phyloP scores from a whole-genome alignment of 2,888 invertebrate genomes.

The Pasiphila rectangulata region DNA sequence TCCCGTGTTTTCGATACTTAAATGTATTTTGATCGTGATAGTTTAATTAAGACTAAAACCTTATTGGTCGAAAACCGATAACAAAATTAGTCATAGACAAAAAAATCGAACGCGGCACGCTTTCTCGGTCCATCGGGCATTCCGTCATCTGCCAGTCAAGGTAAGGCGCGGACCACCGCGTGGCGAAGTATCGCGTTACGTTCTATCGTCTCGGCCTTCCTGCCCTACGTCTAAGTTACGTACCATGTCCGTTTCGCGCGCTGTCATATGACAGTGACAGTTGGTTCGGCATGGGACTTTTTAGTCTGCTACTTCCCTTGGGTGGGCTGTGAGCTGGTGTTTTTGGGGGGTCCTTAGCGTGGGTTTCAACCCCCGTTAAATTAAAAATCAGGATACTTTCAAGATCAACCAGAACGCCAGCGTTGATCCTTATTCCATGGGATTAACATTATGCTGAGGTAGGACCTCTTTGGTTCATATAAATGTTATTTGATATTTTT shows the following conservation, averaged over 20 bases:
- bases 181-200: conserved; percentile 67
- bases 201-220: conserved; percentile 76
- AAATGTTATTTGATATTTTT: too few species aligned
- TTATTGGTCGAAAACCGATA: conserved; percentile 17
- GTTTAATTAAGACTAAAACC: too few species aligned
- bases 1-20: too few species aligned
- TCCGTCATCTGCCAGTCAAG: conserved; percentile 76
- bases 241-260: conserved; percentile 65
- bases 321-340: conserved; percentile 23
- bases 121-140: conserved; percentile 80
- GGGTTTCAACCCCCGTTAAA: too few species aligned
- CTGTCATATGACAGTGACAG: conserved; percentile 70
- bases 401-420: too few species aligned
- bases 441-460: too few species aligned
- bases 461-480: too few species aligned
- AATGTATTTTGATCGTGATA: too few species aligned
- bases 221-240: conserved; percentile 78
- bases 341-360: conserved; percentile 28
- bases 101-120: conserved; percentile 69
- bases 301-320: conserved; percentile 37
- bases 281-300: conserved; percentile 58
- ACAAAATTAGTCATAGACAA: conserved; percentile 44
- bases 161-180: conserved; percentile 70
- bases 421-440: too few species aligned
- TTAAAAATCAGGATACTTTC: too few species aligned